phyloP scores from a whole-genome alignment of 2,113 vertebrate species.

The Callopanchax toddi region DNA sequence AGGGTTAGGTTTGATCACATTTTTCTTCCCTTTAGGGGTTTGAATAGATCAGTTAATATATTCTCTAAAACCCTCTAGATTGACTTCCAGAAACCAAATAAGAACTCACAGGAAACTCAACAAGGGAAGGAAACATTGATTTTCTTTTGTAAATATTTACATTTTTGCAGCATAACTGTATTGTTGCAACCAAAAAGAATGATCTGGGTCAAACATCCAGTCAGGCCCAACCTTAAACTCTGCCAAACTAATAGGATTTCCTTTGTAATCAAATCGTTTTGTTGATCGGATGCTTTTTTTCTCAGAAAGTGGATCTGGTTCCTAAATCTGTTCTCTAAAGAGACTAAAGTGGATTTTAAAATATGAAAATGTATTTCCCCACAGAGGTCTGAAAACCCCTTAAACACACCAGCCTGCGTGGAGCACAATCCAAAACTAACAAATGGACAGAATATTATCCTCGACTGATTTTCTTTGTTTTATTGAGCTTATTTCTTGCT shows the following conservation, averaged over 20 bases:
- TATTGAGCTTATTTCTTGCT: no score
- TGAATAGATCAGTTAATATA: no score
- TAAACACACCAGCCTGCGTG: no score
- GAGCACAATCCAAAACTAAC: no score
- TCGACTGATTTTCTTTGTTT: no score
- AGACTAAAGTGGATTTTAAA: not conserved
- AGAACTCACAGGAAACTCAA: conserved; percentile 14
- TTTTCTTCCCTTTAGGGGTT: no score
- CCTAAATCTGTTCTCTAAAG: not conserved
- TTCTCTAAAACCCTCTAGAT: no score
- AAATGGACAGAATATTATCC: not conserved
- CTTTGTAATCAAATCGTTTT: not conserved
- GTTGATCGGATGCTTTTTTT: not conserved
- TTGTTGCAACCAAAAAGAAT: conserved; percentile 15
- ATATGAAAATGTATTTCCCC: no score
- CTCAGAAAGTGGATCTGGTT: not conserved
- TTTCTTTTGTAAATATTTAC: conserved; percentile 50
- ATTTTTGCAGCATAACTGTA: conserved; percentile 8
- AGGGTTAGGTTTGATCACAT: not conserved
- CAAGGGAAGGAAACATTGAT: conserved; percentile 27
- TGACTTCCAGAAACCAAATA: conserved; percentile 27
- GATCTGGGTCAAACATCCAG: conserved; percentile 33
- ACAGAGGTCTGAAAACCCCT: no score
- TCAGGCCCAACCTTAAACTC: conserved; percentile 20
- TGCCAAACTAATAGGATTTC: conserved; percentile 19